These are phyloP conservation scores for Leucosticte australis DNA, from an alignment of 2,113 vertebrate genomes.

Conservation along the genomic window DNA sequence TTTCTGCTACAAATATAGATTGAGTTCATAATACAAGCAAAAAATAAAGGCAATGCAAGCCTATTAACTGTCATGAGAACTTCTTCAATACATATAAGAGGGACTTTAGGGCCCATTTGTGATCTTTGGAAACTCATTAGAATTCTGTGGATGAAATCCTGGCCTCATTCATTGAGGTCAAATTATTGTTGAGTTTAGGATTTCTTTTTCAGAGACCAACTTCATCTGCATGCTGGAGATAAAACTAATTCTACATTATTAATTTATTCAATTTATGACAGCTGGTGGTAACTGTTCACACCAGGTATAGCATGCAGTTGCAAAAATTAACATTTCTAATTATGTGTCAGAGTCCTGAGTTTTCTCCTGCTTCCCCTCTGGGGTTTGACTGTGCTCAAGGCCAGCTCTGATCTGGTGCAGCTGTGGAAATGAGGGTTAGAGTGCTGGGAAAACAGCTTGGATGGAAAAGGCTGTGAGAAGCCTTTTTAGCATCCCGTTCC, in stretches of 20 bases:
- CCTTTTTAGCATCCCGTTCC: neutral
- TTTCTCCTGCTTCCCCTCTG: neutral
- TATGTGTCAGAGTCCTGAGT: neutral
- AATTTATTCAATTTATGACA: slow-evolving; percentile 17
- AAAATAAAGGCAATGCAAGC: neutral
- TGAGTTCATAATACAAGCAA: neutral
- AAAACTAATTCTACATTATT: slow-evolving; percentile 37
- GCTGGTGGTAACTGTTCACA: neutral
- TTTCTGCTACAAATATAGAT: neutral
- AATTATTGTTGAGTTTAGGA: neutral
- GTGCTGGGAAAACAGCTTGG: neutral
- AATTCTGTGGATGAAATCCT: neutral
- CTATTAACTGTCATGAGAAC: neutral
- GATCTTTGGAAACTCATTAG: neutral
- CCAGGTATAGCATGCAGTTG: neutral
- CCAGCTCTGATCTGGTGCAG: neutral
- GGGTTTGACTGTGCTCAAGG: neutral
- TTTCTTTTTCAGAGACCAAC: neutral
- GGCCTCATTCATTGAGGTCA: neutral
- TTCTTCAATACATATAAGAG: neutral
- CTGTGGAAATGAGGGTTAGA: neutral
- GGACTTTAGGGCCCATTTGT: neutral
- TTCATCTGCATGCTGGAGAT: slow-evolving; percentile 43
- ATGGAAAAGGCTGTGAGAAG: neutral
- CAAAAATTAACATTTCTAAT: slow-evolving; percentile 29